Conservation (phyloP, 2,113 vertebrate species). For the Oxyura jamaicensis region DNA sequence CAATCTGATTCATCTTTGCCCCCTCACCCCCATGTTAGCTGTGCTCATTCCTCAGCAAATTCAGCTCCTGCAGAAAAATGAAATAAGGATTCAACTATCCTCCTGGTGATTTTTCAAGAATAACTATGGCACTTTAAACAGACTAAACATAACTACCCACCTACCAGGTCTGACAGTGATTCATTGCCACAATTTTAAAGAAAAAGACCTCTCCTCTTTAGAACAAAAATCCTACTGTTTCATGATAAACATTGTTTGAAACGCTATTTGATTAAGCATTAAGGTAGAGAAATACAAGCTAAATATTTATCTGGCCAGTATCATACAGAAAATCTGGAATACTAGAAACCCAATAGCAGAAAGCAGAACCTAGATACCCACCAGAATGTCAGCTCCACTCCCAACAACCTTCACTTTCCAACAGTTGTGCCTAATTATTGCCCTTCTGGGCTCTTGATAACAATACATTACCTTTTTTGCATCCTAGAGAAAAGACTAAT, state of each 20-base stretch:
- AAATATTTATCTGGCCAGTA: neutral
- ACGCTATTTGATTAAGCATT: neutral
- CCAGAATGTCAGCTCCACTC: neutral
- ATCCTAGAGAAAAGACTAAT: neutral
- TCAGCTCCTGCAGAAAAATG: neutral
- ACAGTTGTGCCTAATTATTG: neutral
- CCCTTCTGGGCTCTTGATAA: neutral
- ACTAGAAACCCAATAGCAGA: neutral
- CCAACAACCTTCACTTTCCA: neutral
- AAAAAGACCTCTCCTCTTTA: neutral
- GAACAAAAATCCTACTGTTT: neutral
- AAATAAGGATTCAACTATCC: neutral
- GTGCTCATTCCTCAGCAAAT: neutral
- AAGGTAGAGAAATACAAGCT: neutral
- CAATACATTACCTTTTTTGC: neutral
- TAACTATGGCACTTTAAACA: neutral
- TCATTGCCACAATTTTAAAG: neutral
- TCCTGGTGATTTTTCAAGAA: neutral
- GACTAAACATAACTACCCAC: neutral
- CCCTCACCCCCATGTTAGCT: neutral
- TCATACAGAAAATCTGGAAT: neutral
- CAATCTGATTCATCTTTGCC: neutral
- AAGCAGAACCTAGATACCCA: neutral
- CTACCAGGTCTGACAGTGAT: neutral
- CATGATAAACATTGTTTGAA: neutral